These are phyloP conservation scores for Ennomos fuscantarius DNA, from an alignment of 2,888 invertebrate genomes.

Conservation along the genomic window DNA sequence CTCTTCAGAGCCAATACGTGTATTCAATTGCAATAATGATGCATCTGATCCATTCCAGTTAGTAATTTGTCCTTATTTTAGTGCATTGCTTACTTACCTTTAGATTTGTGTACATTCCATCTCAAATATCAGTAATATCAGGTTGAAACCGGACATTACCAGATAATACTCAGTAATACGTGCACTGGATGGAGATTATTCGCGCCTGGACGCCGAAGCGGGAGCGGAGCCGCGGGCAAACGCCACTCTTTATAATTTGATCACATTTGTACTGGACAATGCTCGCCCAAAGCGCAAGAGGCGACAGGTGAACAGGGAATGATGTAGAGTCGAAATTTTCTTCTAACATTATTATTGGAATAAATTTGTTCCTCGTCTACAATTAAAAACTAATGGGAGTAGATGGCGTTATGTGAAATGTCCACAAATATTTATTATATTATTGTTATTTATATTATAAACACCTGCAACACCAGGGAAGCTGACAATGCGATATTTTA, in stretches of 20 bases:
- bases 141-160: slow-evolving; percentile 35
- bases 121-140: slow-evolving; percentile 36
- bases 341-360: neutral
- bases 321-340: slow-evolving; percentile 47
- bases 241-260: slow-evolving; percentile 84
- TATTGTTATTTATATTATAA: no score
- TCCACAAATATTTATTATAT: no score
- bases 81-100: slow-evolving; percentile 16
- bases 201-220: slow-evolving; percentile 58
- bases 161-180: slow-evolving; percentile 54
- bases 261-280: slow-evolving; percentile 85
- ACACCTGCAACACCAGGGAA: no score
- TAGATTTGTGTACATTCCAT: slow-evolving; percentile 19
- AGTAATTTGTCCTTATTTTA: slow-evolving; percentile 1
- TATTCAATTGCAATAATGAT: slow-evolving; percentile 1
- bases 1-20: neutral
- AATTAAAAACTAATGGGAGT: no score
- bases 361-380: no score
- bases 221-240: slow-evolving; percentile 61
- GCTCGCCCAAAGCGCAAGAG: slow-evolving; percentile 72
- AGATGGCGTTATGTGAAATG: no score
- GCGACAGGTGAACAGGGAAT: slow-evolving; percentile 63
- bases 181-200: slow-evolving; percentile 67
- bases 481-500: no score
- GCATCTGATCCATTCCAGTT: neutral